Evolutionary conservation across 2,888 invertebrate genomes (phyloP).

Genomic region (Drosophila diplacantha): DNA sequence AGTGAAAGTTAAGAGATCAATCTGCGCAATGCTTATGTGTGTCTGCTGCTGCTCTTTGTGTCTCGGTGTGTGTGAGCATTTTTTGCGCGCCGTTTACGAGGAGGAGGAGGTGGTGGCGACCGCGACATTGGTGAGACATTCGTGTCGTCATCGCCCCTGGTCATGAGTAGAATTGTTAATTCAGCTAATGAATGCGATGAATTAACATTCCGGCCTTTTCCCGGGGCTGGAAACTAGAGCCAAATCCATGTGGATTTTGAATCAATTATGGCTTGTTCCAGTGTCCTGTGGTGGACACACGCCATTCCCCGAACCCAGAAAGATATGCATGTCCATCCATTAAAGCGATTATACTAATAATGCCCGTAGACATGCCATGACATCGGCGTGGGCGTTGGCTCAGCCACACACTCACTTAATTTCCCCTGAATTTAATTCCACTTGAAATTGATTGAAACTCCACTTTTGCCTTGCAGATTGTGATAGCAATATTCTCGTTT

Average conservation of each 20-base stretch:
- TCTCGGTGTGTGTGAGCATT: conserved; percentile 20
- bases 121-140: conserved; percentile 27
- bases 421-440: background rate
- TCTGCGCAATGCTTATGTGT: conserved; percentile 29
- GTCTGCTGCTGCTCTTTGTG: conserved; percentile 12
- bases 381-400: conserved; percentile 48
- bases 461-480: conserved; percentile 80
- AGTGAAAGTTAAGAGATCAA: conserved; percentile 55
- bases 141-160: conserved; percentile 59
- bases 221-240: conserved; percentile 3
- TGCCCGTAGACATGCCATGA: conserved; percentile 31
- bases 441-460: conserved; percentile 12
- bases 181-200: conserved; percentile 47
- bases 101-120: conserved; percentile 5
- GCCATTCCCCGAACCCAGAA: conserved; percentile 34
- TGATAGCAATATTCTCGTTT: conserved; percentile 91
- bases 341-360: conserved; percentile 25
- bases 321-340: conserved; percentile 18
- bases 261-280: conserved; percentile 17
- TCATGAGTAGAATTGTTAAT: conserved; percentile 55
- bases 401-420: background rate
- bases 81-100: conserved; percentile 17
- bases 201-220: conserved; percentile 21
- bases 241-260: conserved; percentile 5
- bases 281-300: conserved; percentile 36